A percentile compares a stretch with the other conserved stretches of the same genome.
Conservation (phyloP, 2,113 vertebrate genomes). For the Lepus timidus region DNA sequence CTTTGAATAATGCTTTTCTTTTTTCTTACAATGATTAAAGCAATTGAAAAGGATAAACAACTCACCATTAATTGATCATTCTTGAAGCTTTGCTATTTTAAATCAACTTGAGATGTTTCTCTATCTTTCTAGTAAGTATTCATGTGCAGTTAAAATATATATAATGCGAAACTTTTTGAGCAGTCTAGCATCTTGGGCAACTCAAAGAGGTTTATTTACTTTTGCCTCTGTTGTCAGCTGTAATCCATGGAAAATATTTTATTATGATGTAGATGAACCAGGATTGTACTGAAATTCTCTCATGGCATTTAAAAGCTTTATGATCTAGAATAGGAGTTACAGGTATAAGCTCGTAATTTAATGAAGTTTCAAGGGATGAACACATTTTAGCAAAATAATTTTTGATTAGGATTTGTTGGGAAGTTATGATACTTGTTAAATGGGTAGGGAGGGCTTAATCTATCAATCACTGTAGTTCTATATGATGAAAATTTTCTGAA, state of each 20-base stretch:
- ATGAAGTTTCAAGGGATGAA: background rate
- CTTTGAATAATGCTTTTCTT: constrained; percentile 50
- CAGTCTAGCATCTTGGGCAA: background rate
- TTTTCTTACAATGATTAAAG: constrained; percentile 53
- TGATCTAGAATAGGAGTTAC: background rate
- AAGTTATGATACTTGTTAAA: background rate
- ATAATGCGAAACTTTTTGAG: background rate
- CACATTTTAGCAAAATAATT: background rate
- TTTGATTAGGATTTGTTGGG: background rate
- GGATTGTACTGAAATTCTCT: background rate
- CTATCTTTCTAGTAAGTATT: constrained; percentile 27
- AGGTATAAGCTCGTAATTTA: background rate
- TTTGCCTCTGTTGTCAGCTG: background rate
- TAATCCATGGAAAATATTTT: background rate
- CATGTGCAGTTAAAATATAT: background rate
- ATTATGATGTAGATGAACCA: background rate
- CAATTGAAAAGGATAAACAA: constrained; percentile 65
- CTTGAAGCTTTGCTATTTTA: constrained; percentile 57
- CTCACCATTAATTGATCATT: constrained; percentile 41
- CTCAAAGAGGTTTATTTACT: background rate
- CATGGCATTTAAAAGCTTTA: background rate
- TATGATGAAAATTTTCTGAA: constrained; percentile 25
- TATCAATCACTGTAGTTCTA: background rate
- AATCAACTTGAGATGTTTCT: constrained; percentile 47
- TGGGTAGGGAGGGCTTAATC: background rate